phyloP scores from a whole-genome alignment of 1,140 invertebrate genomes.

The Aphidius gifuensis region DNA sequence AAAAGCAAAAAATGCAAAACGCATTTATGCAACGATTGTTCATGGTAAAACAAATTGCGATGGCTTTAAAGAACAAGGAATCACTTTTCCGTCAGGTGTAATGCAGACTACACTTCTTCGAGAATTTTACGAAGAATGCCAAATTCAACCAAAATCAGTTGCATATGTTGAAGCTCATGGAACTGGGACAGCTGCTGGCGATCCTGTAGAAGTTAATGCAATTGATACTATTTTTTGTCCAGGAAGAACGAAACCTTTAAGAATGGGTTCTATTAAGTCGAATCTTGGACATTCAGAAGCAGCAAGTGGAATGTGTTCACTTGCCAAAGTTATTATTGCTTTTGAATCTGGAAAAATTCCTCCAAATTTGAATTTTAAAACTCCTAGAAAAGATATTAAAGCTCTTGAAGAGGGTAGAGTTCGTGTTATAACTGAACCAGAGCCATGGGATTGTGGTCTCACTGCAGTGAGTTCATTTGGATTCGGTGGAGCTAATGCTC shows the following conservation, averaged over 20 bases:
- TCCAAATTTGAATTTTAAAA: constrained; percentile 70
- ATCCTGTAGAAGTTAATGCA: constrained; percentile 84
- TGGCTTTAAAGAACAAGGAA: constrained; percentile 82
- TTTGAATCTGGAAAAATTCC: constrained; percentile 69
- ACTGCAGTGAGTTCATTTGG: constrained; percentile 63
- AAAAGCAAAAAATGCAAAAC: constrained; percentile 72
- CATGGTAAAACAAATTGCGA: constrained; percentile 73
- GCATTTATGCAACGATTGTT: constrained; percentile 71
- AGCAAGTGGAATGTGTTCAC: constrained; percentile 79
- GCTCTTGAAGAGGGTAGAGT: constrained; percentile 63
- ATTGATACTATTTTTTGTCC: constrained; percentile 80
- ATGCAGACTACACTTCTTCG: constrained; percentile 75
- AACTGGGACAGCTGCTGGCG: constrained; percentile 77
- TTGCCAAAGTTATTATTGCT: constrained; percentile 74
- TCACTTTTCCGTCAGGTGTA: constrained; percentile 85
- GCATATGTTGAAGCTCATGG: constrained; percentile 90
- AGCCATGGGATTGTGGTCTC: constrained; percentile 61
- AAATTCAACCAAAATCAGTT: constrained; percentile 67
- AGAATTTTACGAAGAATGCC: constrained; percentile 85
- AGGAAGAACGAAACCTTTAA: constrained; percentile 65
- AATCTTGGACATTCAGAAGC: constrained; percentile 93
- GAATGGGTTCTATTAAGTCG: constrained; percentile 88
- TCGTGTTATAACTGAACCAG: constrained; percentile 64
- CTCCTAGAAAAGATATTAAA: constrained; percentile 66
- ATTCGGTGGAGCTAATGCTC: constrained; percentile 65